These are phyloP conservation scores for Platerodrilus igneus DNA, from an alignment of 2,888 invertebrate genomes.

Conservation along the genomic window DNA sequence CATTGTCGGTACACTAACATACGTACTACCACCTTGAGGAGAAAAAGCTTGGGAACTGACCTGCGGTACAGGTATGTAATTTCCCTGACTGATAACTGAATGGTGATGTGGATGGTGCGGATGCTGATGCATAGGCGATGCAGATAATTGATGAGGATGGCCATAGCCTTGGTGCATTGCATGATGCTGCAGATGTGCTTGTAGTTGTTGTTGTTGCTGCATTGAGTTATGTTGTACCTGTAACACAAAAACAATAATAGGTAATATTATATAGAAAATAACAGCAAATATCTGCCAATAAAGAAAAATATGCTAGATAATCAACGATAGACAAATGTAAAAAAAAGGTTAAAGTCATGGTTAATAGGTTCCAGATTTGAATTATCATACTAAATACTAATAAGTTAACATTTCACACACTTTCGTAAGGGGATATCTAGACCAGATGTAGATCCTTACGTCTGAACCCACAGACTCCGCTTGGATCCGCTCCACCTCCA, in stretches of 20 bases:
- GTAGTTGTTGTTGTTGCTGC: constrained; percentile 44
- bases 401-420: too few relatives aligned
- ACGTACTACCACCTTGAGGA: constrained; percentile 53
- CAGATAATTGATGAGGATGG: constrained; percentile 43
- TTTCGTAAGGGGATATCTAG: too few relatives aligned
- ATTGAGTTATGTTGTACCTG: constrained; percentile 27
- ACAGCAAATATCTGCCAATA: neutral
- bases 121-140: constrained; percentile 44
- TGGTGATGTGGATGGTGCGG: constrained; percentile 44
- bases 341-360: too few relatives aligned
- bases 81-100: constrained; percentile 46
- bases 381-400: too few relatives aligned
- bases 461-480: too few relatives aligned
- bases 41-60: constrained; percentile 56
- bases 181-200: constrained; percentile 35
- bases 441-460: too few relatives aligned
- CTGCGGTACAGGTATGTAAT: constrained; percentile 52
- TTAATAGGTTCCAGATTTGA: too few relatives aligned
- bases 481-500: too few relatives aligned
- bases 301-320: neutral
- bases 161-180: constrained; percentile 34
- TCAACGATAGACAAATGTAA: constrained; percentile 1
- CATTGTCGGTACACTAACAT: constrained; percentile 60
- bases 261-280: constrained; percentile 14
- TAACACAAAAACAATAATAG: too few relatives aligned